phyloP scores from a whole-genome alignment of 2,113 vertebrate genomes.

The Hippocampus guttulatus region DNA sequence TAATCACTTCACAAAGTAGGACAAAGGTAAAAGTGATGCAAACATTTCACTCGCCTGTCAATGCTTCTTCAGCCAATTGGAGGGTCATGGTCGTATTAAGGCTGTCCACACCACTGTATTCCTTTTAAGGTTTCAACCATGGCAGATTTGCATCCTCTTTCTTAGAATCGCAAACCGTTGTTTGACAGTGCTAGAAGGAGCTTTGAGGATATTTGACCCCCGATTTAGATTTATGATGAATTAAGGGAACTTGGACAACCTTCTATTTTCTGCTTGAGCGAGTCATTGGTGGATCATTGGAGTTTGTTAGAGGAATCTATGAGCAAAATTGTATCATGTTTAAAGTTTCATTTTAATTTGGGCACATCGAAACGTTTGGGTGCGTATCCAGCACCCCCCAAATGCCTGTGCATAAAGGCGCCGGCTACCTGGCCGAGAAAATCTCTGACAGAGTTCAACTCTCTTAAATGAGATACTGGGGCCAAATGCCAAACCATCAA shows the following conservation, averaged over 20 bases:
- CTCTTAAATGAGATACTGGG: neutral
- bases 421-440: no score
- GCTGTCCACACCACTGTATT: neutral
- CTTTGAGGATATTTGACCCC: neutral
- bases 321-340: no score
- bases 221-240: neutral
- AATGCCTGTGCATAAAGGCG: no score
- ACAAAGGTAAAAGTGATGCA: conserved; percentile 5
- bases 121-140: neutral
- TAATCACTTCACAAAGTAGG: conserved; percentile 6
- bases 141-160: no score
- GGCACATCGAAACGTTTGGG: no score
- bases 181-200: neutral
- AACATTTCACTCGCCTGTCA: conserved; percentile 9
- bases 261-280: neutral
- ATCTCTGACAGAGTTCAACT: no score
- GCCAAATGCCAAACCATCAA: neutral
- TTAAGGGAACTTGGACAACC: neutral
- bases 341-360: no score
- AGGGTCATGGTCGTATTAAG: neutral
- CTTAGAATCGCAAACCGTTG: neutral
- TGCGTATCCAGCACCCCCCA: no score
- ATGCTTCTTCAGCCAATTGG: neutral
- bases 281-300: neutral
- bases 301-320: no score